Percentiles rank a stretch among this genome's conserved stretches.
Conservation (phyloP, 2,113 vertebrate genomes). For the Lasiurus borealis region DNA sequence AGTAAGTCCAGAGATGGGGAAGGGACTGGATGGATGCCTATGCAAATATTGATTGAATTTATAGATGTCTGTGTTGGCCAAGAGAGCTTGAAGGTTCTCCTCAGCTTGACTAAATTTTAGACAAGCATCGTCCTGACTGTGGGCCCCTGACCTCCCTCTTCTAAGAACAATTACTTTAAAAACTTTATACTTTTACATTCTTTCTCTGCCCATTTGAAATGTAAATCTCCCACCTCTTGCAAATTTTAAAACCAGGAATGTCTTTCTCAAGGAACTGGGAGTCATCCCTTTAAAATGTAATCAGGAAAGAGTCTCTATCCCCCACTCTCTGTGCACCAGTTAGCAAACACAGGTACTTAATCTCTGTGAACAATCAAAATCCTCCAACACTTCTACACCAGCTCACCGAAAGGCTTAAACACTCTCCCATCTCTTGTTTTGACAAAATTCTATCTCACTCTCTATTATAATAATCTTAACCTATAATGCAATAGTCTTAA, state of each 20-base stretch:
- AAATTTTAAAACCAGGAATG: not conserved
- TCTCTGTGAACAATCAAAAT: not conserved
- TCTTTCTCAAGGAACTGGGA: not conserved
- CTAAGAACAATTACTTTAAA: not conserved
- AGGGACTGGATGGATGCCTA: not conserved
- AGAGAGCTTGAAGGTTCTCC: not conserved
- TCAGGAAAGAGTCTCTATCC: not conserved
- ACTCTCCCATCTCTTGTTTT: not conserved
- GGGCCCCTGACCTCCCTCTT: not conserved
- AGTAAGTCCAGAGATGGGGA: not conserved
- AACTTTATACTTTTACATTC: not conserved
- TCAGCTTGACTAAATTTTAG: not conserved
- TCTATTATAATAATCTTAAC: not conserved
- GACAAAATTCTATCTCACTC: not conserved
- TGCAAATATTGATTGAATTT: not conserved
- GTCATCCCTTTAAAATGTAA: not conserved
- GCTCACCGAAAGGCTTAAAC: not conserved
- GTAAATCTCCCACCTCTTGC: not conserved
- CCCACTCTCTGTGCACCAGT: not conserved
- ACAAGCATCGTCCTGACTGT: not conserved
- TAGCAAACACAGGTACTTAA: not conserved
- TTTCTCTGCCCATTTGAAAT: not conserved
- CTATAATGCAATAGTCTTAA: not conserved
- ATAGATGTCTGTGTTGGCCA: not conserved
- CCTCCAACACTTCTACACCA: too few relatives aligned